Percentiles rank a stretch among this genome's conserved stretches.
phyloP scores from a whole-genome alignment of 2,888 invertebrate genomes.

The Ecdyonurus torrentis region DNA sequence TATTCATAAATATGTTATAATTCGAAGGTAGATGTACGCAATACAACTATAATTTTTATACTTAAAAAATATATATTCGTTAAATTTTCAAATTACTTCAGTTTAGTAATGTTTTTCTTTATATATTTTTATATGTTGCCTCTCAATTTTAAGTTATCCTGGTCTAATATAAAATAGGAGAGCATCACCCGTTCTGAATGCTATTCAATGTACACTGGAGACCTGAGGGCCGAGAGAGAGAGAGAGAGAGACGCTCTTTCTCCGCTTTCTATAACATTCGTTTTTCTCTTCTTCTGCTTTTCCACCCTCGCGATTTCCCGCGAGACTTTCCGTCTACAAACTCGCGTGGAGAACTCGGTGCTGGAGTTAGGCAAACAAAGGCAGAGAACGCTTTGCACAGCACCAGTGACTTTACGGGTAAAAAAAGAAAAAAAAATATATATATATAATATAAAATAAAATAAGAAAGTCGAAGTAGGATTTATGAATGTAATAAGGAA shows the following conservation, averaged over 20 bases:
- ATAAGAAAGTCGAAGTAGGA: no score
- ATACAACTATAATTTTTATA: no score
- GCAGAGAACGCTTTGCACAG: background rate
- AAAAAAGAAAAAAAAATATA: background rate
- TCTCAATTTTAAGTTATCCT: background rate
- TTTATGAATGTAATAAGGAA: background rate
- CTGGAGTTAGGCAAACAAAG: background rate
- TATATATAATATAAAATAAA: no score
- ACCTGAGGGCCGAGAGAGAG: background rate
- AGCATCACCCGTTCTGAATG: background rate
- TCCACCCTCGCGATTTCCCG: background rate
- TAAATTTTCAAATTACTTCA: no score
- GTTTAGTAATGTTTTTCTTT: no score
- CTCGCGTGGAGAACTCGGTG: background rate
- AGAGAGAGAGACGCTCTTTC: background rate
- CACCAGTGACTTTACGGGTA: background rate
- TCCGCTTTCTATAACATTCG: no score
- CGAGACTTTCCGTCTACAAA: background rate
- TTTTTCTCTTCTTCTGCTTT: background rate
- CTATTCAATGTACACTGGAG: background rate
- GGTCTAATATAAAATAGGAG: background rate
- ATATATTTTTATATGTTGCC: background rate
- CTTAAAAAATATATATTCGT: no score
- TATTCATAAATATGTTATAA: no score
- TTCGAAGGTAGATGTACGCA: no score